Percentiles rank a stretch among this genome's conserved stretches.
Evolutionary conservation across 2,797 vertebrate genomes (phyloP).

Genomic region (Pristis pectinata): DNA sequence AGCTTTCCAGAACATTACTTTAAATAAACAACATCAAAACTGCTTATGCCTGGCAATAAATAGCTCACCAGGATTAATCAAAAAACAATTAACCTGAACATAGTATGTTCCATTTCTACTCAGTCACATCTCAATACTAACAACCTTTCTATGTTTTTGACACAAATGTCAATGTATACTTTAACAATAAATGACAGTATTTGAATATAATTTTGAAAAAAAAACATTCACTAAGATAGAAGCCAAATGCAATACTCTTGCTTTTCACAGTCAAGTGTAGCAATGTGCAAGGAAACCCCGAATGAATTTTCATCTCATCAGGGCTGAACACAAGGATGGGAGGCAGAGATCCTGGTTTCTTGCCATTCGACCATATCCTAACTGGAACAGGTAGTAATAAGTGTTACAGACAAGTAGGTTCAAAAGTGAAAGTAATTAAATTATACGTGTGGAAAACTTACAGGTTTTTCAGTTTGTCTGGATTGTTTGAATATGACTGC

Average conservation of each 20-base stretch:
- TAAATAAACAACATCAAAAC: too few relatives aligned
- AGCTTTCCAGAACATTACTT: background rate
- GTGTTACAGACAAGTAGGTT: background rate
- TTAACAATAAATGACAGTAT: background rate
- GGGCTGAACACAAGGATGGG: background rate
- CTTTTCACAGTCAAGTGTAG: background rate
- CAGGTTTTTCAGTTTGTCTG: too few relatives aligned
- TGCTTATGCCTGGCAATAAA: background rate
- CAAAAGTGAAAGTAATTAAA: background rate
- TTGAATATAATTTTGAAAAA: conserved; percentile 15
- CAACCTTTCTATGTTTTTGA: background rate
- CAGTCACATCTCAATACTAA: background rate
- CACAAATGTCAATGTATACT: background rate
- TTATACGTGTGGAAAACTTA: background rate
- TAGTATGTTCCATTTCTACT: background rate
- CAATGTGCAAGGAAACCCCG: background rate
- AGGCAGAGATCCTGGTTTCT: background rate
- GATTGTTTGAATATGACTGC: too few relatives aligned
- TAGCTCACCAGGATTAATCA: background rate
- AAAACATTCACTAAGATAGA: background rate
- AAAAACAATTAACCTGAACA: background rate
- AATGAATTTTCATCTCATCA: background rate
- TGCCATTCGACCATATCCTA: background rate
- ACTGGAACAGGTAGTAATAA: background rate
- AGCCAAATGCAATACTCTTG: background rate